Evolutionary conservation across 1,140 invertebrate species (phyloP).

Genomic region (Parasteatoda tepidariorum): DNA sequence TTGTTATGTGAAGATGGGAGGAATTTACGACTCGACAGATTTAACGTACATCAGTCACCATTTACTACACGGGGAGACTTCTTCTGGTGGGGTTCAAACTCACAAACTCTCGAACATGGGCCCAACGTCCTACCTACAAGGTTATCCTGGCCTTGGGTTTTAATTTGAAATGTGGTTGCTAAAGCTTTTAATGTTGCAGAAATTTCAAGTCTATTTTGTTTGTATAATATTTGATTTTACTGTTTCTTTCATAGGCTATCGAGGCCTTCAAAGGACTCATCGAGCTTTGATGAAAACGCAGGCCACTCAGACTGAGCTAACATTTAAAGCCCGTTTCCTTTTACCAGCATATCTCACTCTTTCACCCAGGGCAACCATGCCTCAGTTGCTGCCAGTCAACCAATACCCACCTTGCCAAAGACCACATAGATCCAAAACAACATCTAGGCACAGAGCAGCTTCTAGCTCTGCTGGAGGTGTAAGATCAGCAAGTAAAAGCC

Average conservation of each 20-base stretch:
- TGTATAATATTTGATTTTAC: not conserved
- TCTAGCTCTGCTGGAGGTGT: not conserved
- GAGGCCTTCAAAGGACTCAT: slow-evolving; percentile 27
- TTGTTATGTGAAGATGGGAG: too few species aligned
- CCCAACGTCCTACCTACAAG: too few species aligned
- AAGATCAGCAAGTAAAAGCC: slow-evolving; percentile 33
- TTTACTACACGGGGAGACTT: too few species aligned
- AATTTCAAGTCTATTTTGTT: too few species aligned
- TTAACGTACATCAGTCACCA: too few species aligned
- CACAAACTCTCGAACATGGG: too few species aligned
- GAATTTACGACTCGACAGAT: too few species aligned
- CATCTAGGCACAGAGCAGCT: not conserved
- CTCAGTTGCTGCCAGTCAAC: slow-evolving; percentile 16
- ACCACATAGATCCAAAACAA: slow-evolving; percentile 17
- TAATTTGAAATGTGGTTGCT: too few species aligned
- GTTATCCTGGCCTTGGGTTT: too few species aligned
- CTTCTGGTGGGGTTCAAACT: too few species aligned
- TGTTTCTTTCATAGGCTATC: slow-evolving; percentile 1
- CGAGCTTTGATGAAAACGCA: slow-evolving; percentile 83
- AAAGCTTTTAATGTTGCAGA: too few species aligned
- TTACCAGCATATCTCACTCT: slow-evolving; percentile 80
- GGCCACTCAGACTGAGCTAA: slow-evolving; percentile 87
- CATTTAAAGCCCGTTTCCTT: slow-evolving; percentile 64
- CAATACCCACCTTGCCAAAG: slow-evolving; percentile 34
- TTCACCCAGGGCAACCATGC: slow-evolving; percentile 76